Conservation (phyloP, 1,140 invertebrate genomes). For the Papilio machaon region DNA sequence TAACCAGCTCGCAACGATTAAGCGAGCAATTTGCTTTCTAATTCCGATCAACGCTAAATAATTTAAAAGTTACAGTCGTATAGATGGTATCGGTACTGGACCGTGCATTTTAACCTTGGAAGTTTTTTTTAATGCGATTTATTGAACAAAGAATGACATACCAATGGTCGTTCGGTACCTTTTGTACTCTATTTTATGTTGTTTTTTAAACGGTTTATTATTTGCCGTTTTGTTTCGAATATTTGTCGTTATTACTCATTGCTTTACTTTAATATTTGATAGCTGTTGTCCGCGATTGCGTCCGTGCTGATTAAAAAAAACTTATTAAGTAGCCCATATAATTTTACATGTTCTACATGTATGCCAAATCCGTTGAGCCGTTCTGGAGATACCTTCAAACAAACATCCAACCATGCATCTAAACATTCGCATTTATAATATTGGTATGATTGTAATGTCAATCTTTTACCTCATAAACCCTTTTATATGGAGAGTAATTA, state of each 20-base stretch:
- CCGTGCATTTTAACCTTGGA: slow-evolving; percentile 46
- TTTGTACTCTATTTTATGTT: slow-evolving; percentile 39
- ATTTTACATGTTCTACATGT: too few species aligned
- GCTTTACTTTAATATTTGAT: too few species aligned
- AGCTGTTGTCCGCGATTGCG: too few species aligned
- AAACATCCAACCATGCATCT: too few species aligned
- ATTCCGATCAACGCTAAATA: slow-evolving; percentile 55
- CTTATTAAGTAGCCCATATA: too few species aligned
- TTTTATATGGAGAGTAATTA: not conserved
- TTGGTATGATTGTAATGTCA: too few species aligned
- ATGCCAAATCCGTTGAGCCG: too few species aligned
- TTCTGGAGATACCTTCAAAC: too few species aligned
- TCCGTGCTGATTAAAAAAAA: too few species aligned
- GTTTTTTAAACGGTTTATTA: not conserved
- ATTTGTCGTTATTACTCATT: not conserved
- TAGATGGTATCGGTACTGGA: slow-evolving; percentile 54
- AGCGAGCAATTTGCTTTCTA: slow-evolving; percentile 58
- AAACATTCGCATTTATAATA: too few species aligned
- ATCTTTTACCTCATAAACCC: too few species aligned
- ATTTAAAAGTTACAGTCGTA: slow-evolving; percentile 50
- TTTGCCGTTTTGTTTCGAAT: not conserved
- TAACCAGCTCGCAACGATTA: slow-evolving; percentile 41
- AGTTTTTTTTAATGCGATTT: slow-evolving; percentile 59
- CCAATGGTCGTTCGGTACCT: slow-evolving; percentile 33
- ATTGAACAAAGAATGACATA: slow-evolving; percentile 48